Base-by-base conservation (phyloP, 2,113 vertebrate genomes). In the Dermatemys mawii region DNA sequence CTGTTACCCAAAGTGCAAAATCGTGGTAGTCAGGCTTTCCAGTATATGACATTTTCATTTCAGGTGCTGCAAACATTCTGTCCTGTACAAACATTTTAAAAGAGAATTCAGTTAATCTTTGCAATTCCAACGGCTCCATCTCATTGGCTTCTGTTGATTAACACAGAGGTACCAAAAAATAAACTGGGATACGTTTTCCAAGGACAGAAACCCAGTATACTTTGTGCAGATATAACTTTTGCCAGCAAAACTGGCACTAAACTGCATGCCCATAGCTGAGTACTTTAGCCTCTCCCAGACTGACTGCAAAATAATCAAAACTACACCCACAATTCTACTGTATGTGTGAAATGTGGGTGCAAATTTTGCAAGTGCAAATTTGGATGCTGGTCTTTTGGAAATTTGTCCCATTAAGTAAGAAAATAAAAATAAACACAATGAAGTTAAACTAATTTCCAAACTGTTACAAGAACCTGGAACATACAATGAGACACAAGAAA, bases 11-110 rank as follows among this genome's bases (percentile, higher is more conserved):
- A 83, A 21, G 17, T 57, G 53, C 29, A 57, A 55, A 57, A 57
- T 49, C 57, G 73, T 78, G 53, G 53, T 57, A 57, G 44, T 76
- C 53, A 53, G 73, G 75, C 60, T 94, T 89, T 79, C 76, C 60
- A 90, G 44, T 83, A 22, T 13, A 44, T 70, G 54, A 93, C 76
- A 87, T 91, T 90, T 81, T 80, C 85, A 83, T 91, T 46, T 67
- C 41, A 84, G 54, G 35, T 94, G 95, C 95, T 80, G 93, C 90
- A 93, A 55, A 88, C 67, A 38, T 81, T 88, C 84, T 85, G 49
- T 78, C 53, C 41, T 81, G 21, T 46, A 53, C 24, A 11, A 85
- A 93, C 91, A 10, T 76, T 91, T 86, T 92, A 78, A 84, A 88
- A 90, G 48, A 91, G 48, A 95, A 83, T 90, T 54, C 83, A n/a